phyloP scores from a whole-genome alignment of 2,113 vertebrate genomes.

The Corythaixoides concolor region DNA sequence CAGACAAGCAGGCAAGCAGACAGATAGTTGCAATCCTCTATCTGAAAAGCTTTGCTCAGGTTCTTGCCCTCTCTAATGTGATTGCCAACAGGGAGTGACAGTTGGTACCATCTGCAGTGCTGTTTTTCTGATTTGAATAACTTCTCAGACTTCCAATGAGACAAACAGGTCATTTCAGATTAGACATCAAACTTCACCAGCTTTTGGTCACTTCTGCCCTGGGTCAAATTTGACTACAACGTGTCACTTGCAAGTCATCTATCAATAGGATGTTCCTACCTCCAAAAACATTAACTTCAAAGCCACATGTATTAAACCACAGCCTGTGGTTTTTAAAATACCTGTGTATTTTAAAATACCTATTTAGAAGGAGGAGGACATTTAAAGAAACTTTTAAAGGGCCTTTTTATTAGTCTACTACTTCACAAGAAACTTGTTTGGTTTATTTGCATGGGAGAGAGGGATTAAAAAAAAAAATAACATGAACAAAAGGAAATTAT shows the following conservation, averaged over 20 bases:
- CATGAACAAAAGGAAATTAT: not conserved
- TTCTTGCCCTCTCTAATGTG: slow-evolving; percentile 42
- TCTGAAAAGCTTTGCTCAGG: not conserved
- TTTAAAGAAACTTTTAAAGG: not conserved
- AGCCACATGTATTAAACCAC: not conserved
- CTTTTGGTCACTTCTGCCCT: slow-evolving; percentile 40
- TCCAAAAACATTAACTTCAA: not conserved
- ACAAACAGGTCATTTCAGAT: slow-evolving; percentile 48
- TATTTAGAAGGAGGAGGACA: not conserved
- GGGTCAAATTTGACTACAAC: not conserved
- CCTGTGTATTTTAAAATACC: not conserved
- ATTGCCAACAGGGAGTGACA: slow-evolving; percentile 52
- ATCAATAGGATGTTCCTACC: not conserved
- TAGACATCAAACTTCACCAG: not conserved
- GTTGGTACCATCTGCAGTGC: slow-evolving; percentile 45
- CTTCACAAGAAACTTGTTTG: not conserved
- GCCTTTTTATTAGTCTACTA: not conserved
- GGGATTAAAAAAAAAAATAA: not conserved
- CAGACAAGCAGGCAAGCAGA: not conserved
- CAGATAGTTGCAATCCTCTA: not conserved
- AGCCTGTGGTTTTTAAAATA: not conserved
- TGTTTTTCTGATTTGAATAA: slow-evolving; percentile 21
- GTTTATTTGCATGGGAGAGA: not conserved
- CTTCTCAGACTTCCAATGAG: slow-evolving; percentile 4
- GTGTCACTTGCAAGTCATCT: not conserved